These are phyloP conservation scores for Oconnorella tubifera DNA, from an alignment of 2,888 invertebrate species.

Conservation along the genomic window DNA sequence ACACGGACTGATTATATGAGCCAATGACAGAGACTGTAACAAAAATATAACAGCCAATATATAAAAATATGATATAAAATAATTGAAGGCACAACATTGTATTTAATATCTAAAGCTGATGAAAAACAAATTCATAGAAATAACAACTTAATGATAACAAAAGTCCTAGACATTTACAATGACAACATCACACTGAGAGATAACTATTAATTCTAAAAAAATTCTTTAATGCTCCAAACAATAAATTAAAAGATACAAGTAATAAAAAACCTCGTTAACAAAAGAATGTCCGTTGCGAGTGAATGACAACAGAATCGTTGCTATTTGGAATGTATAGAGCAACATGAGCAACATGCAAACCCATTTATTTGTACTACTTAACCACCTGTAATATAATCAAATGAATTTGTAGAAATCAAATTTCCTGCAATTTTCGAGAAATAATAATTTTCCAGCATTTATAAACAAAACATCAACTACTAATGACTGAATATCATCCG, in stretches of 20 bases:
- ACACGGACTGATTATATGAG: constrained; percentile 70
- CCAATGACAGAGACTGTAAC: constrained; percentile 45
- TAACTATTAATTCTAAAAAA: too few species aligned
- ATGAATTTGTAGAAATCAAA: too few species aligned
- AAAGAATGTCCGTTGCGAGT: background rate
- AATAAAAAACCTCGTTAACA: background rate
- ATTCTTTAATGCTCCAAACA: too few species aligned
- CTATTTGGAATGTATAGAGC: constrained; percentile 15
- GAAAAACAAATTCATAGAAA: background rate
- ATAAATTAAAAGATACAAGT: too few species aligned
- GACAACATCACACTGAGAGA: too few species aligned
- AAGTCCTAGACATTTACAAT: too few species aligned
- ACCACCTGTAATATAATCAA: constrained; percentile 26
- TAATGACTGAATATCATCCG: too few species aligned
- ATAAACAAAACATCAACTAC: too few species aligned
- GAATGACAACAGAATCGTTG: background rate
- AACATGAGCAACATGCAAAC: constrained; percentile 12
- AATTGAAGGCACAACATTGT: background rate
- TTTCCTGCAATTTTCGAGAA: too few species aligned
- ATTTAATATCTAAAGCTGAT: background rate
- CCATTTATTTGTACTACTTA: constrained; percentile 6
- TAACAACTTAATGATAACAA: background rate
- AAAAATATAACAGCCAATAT: background rate
- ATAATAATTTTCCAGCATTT: too few species aligned
- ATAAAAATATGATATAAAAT: background rate